Conservation (phyloP, 2,797 vertebrate species). For the Spinus pinus region DNA sequence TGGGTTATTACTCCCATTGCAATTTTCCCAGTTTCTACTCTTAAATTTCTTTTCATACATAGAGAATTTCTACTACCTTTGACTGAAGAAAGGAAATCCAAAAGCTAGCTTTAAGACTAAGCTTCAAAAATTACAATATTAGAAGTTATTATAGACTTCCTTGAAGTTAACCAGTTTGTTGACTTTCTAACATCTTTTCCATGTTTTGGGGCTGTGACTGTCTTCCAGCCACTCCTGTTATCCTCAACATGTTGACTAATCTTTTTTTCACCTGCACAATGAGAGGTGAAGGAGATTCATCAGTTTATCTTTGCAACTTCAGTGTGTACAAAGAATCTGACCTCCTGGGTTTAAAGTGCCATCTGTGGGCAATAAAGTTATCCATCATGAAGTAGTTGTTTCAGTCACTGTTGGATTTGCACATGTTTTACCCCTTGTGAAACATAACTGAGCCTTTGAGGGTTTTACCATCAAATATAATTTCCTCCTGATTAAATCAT, state of each 20-base stretch:
- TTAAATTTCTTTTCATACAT: not conserved
- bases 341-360: constrained; percentile 56
- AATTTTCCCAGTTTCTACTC: not conserved
- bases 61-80: not conserved
- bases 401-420: constrained; percentile 4
- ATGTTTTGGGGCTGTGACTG: not conserved
- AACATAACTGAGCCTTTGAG: not conserved
- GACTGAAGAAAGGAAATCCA: not conserved
- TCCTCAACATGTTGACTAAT: not conserved
- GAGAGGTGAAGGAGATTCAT: constrained; percentile 33
- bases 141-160: not conserved
- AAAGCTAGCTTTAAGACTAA: not conserved
- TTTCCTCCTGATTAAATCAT: not conserved
- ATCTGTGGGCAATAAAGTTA: constrained; percentile 48
- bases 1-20: not conserved
- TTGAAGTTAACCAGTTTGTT: not conserved
- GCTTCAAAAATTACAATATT: not conserved
- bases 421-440: constrained; percentile 42
- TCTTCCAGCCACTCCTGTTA: not conserved
- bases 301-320: constrained; percentile 48
- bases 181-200: not conserved
- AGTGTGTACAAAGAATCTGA: constrained; percentile 51
- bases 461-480: constrained; percentile 12
- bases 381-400: constrained; percentile 49
- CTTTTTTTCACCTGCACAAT: constrained; percentile 19